Percentiles rank a stretch among this genome's conserved stretches.
These are phyloP conservation scores for Phylloscopus trochiloides DNA, from an alignment of 2,113 vertebrate genomes.

Conservation along the genomic window DNA sequence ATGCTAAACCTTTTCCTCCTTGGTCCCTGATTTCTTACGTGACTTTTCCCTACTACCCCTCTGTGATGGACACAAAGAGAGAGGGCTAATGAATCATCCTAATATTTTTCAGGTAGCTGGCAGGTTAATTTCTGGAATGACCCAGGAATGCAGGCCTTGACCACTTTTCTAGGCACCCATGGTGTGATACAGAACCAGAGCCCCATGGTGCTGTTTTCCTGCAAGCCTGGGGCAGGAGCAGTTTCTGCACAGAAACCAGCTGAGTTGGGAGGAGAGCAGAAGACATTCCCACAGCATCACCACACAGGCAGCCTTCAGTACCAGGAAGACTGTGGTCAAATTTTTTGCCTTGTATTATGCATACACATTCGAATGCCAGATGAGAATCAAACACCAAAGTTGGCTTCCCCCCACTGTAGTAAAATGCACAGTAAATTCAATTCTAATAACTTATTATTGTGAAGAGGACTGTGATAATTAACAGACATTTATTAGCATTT, in stretches of 20 bases:
- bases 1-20: background rate
- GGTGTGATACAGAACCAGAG: background rate
- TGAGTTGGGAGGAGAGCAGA: background rate
- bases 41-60: background rate
- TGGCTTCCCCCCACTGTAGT: background rate
- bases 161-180: background rate
- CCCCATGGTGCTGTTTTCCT: rapidly evolving
- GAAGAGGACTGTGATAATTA: constrained; percentile 30
- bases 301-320: background rate
- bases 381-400: background rate
- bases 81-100: background rate
- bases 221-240: rapidly evolving
- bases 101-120: background rate
- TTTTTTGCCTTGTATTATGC: background rate
- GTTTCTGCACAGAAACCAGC: background rate
- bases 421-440: constrained; percentile 8
- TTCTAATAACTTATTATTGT: background rate
- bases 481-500: constrained; percentile 40
- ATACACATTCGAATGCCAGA: background rate
- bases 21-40: background rate
- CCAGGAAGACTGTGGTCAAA: background rate
- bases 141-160: rapidly evolving
- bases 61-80: background rate
- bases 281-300: background rate
- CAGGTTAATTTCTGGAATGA: background rate